Percentiles rank a stretch among this genome's conserved stretches.
These are phyloP conservation scores for Lagria hirta DNA, from an alignment of 2,888 invertebrate genomes.

Conservation along the genomic window DNA sequence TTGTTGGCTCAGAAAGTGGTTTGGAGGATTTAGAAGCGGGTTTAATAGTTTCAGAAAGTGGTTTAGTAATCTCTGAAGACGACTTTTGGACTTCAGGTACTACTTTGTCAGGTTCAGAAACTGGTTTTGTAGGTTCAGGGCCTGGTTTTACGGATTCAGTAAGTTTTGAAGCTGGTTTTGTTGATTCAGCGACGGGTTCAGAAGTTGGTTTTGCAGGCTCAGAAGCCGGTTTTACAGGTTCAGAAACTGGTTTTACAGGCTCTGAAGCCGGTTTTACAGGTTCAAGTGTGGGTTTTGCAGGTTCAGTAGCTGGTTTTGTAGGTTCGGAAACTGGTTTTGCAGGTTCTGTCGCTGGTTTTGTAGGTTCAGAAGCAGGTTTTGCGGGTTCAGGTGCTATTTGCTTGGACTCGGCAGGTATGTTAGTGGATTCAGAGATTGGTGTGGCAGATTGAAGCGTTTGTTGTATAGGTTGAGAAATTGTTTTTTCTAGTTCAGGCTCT, in stretches of 20 bases:
- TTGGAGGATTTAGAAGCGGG: conserved; percentile 6
- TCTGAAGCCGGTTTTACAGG: conserved; percentile 7
- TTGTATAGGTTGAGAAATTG: not conserved
- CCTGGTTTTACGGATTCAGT: too few relatives aligned
- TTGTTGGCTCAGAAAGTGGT: conserved; percentile 43
- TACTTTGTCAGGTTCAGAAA: conserved; percentile 13
- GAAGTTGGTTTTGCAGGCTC: conserved; percentile 16
- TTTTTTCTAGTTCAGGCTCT: not conserved
- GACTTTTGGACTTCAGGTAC: not conserved
- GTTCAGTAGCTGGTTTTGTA: conserved; percentile 11
- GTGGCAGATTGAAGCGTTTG: not conserved
- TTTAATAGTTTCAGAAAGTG: conserved; percentile 29
- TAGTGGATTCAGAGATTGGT: not conserved
- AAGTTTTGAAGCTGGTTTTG: conserved; percentile 22
- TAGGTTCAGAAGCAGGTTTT: conserved; percentile 8
- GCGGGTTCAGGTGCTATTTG: conserved; percentile 1
- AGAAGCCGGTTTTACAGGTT: conserved; percentile 13
- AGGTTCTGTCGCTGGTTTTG: conserved; percentile 14
- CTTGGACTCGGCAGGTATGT: not conserved
- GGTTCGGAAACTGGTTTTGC: conserved; percentile 5
- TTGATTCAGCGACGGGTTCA: too few relatives aligned
- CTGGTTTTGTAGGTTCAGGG: conserved; percentile 29
- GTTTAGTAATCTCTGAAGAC: conserved; percentile 16
- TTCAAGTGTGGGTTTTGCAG: conserved; percentile 11
- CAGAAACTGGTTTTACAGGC: conserved; percentile 28